Percentiles rank a stretch among this genome's conserved stretches.
Conservation (phyloP, 2,888 invertebrate species). For the Bellardia bayeri region DNA sequence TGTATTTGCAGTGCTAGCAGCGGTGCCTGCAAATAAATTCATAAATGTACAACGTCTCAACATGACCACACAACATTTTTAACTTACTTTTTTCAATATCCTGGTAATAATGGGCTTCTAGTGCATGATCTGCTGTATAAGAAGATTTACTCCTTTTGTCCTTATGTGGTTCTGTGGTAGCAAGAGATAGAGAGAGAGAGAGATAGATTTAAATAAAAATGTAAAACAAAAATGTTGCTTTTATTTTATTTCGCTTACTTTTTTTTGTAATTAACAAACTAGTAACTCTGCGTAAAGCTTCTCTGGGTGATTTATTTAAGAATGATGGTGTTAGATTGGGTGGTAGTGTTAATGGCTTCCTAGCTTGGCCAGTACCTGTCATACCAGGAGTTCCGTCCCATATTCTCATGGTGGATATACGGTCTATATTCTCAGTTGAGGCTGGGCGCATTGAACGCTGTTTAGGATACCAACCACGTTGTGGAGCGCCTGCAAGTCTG, state of each 20-base stretch:
- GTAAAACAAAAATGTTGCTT: neutral
- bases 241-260: slow-evolving; percentile 85
- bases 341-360: slow-evolving; percentile 94
- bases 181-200: no score
- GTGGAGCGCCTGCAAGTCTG: slow-evolving; percentile 91
- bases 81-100: slow-evolving; percentile 68
- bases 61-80: neutral
- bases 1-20: slow-evolving; percentile 63
- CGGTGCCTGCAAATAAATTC: slow-evolving; percentile 22
- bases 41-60: neutral
- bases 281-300: slow-evolving; percentile 93
- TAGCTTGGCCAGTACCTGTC: slow-evolving; percentile 85
- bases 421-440: slow-evolving; percentile 93
- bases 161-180: slow-evolving; percentile 54
- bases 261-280: slow-evolving; percentile 92
- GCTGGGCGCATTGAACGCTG: slow-evolving; percentile 90
- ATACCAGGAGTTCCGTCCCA: slow-evolving; percentile 83
- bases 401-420: slow-evolving; percentile 87
- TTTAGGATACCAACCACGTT: slow-evolving; percentile 93
- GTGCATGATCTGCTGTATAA: slow-evolving; percentile 66
- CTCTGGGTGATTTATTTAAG: slow-evolving; percentile 94
- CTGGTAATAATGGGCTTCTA: slow-evolving; percentile 69
- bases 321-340: slow-evolving; percentile 95
- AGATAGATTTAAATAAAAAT: neutral
- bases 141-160: slow-evolving; percentile 67